Evolutionary conservation across 2,888 invertebrate genomes (phyloP), one percentile per base, ranked within the genome.

Genomic region (Drymonia ruficornis): DNA sequence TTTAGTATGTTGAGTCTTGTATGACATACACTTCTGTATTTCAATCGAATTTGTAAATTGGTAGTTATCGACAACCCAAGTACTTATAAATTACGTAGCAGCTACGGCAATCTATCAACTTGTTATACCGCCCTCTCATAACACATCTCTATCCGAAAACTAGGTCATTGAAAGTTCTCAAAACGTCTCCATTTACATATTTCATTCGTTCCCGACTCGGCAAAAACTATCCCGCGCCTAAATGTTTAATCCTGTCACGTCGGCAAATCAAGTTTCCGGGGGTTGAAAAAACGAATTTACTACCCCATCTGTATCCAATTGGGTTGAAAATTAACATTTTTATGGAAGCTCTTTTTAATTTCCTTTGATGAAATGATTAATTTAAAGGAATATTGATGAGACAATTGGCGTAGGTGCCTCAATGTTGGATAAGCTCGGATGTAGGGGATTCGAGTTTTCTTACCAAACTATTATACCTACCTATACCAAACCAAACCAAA

Each of bases 211-310:
- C 34, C 6, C 53, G 47, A 52, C 12, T 40, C 51, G 49, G 29
- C 13, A 12, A 13, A 2, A 5, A 36, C 38, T 44, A 31, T 19
- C 11, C 15, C 7, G 4, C 6, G 6, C 49, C 23, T 54, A 28
- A 54, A 59, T 54, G 46, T 23, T 52, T 53, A 36, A 34, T 43
- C 43, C 49, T 38, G 16, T 43, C 54, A 60, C 64, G 60, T 55
- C 56, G 51, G 16, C 18, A 53, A 64, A 53, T 55, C 56, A 48
- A 44, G 44, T 29, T 47, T 48, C 46, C 54, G 43, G 43, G 19
- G 19, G 12, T 8, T 53, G 49, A 40, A 34, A 47, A 55, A 59
- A 60, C 48, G 47, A 34, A 43, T 13, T 18, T 19, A 1, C 18
- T 45, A 53, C 38, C 45, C 52, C 55, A 55, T 49, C 49, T 47